Conservation (phyloP, 2,888 invertebrate species). For the Alloscopus bannaensis region DNA sequence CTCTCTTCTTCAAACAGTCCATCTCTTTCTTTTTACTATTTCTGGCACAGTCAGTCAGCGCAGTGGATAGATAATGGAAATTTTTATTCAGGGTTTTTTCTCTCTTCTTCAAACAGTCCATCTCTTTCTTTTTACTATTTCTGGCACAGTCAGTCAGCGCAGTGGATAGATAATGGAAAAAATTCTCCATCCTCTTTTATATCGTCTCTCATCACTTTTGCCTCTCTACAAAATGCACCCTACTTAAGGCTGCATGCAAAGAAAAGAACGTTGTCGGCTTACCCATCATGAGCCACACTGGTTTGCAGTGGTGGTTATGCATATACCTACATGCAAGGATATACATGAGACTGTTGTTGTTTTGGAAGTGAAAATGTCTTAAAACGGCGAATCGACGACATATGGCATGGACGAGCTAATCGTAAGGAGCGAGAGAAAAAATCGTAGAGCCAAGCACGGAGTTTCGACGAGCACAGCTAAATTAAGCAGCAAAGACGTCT, state of each 20-base stretch:
- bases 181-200: conserved; percentile 38
- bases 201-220: conserved; percentile 8
- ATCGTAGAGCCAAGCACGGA: too few relatives aligned
- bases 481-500: too few relatives aligned
- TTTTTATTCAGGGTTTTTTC: too few relatives aligned
- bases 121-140: conserved; percentile 23
- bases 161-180: conserved; percentile 28
- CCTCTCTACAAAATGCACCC: neutral
- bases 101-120: conserved; percentile 7
- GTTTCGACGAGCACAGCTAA: too few relatives aligned
- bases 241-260: neutral
- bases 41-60: conserved; percentile 21
- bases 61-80: conserved; percentile 24
- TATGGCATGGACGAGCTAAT: conserved; percentile 46
- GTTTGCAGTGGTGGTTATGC: too few relatives aligned
- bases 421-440: too few relatives aligned
- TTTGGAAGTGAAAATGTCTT: conserved; percentile 46
- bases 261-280: too few relatives aligned
- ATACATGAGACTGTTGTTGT: neutral
- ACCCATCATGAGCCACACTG: too few relatives aligned
- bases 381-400: conserved; percentile 62
- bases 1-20: conserved; percentile 3
- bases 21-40: conserved; percentile 25
- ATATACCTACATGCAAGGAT: neutral
- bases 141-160: conserved; percentile 21